phyloP scores from a whole-genome alignment of 2,113 vertebrate species.

The Galbula dea region DNA sequence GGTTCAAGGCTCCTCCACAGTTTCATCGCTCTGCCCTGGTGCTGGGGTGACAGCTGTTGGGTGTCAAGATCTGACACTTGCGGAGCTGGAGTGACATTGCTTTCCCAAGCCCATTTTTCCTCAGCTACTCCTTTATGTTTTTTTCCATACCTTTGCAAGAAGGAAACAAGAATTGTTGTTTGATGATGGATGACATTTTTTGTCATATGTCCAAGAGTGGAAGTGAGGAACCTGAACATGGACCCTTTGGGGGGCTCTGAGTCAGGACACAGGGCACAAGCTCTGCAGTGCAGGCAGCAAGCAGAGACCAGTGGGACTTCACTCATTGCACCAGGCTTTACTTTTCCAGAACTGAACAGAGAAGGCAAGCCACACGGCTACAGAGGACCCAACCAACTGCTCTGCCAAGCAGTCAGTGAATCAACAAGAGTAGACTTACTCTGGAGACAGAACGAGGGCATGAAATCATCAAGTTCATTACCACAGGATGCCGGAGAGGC shows the following conservation, averaged over 20 bases:
- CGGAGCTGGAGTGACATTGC: background rate
- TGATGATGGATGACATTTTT: background rate
- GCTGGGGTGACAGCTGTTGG: background rate
- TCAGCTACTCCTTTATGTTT: background rate
- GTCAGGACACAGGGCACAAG: rapidly evolving
- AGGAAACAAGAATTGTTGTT: background rate
- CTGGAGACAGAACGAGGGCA: background rate
- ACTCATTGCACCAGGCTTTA: rapidly evolving
- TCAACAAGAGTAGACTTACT: background rate
- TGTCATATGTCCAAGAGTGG: background rate
- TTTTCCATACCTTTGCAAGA: background rate
- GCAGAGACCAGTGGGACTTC: rapidly evolving
- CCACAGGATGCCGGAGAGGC: background rate
- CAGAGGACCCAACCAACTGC: rapidly evolving
- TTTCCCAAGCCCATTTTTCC: background rate
- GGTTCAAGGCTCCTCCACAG: rapidly evolving
- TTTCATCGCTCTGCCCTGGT: rapidly evolving
- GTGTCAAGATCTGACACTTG: background rate
- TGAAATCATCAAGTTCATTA: background rate
- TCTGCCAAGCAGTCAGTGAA: background rate
- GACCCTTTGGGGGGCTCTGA: background rate
- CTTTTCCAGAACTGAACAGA: background rate
- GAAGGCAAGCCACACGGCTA: background rate
- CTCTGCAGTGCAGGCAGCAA: rapidly evolving
- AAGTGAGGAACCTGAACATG: rapidly evolving